Base-by-base conservation (phyloP, 2,797 vertebrate species). In the Sebastes oblongus region DNA sequence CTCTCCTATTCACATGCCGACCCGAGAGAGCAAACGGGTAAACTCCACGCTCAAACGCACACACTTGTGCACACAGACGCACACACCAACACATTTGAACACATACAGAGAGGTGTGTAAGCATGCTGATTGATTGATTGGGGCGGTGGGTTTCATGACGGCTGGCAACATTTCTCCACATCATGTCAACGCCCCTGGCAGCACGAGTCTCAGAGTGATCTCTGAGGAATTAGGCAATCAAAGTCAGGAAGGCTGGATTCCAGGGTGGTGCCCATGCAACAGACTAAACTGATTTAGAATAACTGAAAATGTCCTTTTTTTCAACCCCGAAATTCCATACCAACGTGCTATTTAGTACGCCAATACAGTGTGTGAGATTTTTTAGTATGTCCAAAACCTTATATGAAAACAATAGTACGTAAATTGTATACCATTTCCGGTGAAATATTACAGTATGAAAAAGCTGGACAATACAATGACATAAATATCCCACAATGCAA, bases 81-180 rank as follows among this genome's bases (percentile, higher is more conserved):
- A 66, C 52, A 36, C 74, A 36, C 67, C 14, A n/a, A 64, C 52
- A 80, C 58, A 79, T 58, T 66, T 65, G 67, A 71, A 76, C 83
- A 75, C 82, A 78, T 30, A 72, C 42, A 64, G 50, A 75, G 70
- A 78, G 75, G 80, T 80, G 84, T 81, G 84, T 81, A 34, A 72
- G 72, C 82, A 20, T 69, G 80, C 87, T 88, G 91, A 94, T 88
- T 92, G 92, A 91, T 92, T 92, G 91, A 94, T 94, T 91, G 86
- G 77, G 88, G 81, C 14, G 80, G 77, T 83, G 64, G 88, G 91
- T 88, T 90, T 93, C 89, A 77, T 94, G 93, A 92, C 86, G 82
- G 89, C 87, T 90, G 83, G 86, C 83, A 91, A 92, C 91, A 94
- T 92, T 93, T 92, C 82, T 90, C 85, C 86, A 85, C 91, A 92